phyloP scores from a whole-genome alignment of 1,140 invertebrate genomes.

The Eufriesea mexicana region DNA sequence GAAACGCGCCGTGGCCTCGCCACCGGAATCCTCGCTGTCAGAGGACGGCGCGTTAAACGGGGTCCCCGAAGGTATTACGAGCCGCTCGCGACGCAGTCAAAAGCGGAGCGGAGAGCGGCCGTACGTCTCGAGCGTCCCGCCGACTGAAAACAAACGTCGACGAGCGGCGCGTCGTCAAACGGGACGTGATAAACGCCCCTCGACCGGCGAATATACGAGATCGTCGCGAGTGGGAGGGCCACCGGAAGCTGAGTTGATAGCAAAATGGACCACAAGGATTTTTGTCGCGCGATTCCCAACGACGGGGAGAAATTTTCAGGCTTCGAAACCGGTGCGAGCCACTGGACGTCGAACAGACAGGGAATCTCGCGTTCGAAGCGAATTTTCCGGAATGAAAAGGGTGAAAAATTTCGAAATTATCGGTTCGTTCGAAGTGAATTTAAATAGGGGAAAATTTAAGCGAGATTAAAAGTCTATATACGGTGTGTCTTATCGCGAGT shows the following conservation, averaged over 20 bases:
- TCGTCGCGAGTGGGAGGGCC: conserved; percentile 24
- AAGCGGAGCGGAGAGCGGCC: conserved; percentile 10
- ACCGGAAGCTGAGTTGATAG: conserved; percentile 20
- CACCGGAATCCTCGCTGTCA: conserved; percentile 63
- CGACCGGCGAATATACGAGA: conserved; percentile 54
- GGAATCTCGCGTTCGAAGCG: too few relatives aligned
- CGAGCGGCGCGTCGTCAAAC: conserved; percentile 56
- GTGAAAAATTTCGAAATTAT: too few relatives aligned
- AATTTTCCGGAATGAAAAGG: too few relatives aligned
- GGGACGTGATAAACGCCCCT: conserved; percentile 60
- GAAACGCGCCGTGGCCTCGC: conserved; percentile 54
- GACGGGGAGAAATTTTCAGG: too few relatives aligned
- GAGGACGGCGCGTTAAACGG: conserved; percentile 63
- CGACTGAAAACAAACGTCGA: conserved; percentile 65
- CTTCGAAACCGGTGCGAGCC: too few relatives aligned
- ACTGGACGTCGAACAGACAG: too few relatives aligned
- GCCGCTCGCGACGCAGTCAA: conserved; percentile 24
- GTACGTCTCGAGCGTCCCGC: conserved; percentile 51
- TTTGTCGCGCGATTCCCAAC: neutral
- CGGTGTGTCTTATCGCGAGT: too few relatives aligned
- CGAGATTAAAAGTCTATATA: too few relatives aligned
- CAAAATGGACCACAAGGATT: conserved; percentile 2
- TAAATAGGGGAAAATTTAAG: too few relatives aligned
- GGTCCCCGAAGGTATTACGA: conserved; percentile 69
- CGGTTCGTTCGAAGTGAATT: too few relatives aligned